Evolutionary conservation across 2,113 vertebrate genomes (phyloP).

Genomic region (Erythrocebus patas): DNA sequence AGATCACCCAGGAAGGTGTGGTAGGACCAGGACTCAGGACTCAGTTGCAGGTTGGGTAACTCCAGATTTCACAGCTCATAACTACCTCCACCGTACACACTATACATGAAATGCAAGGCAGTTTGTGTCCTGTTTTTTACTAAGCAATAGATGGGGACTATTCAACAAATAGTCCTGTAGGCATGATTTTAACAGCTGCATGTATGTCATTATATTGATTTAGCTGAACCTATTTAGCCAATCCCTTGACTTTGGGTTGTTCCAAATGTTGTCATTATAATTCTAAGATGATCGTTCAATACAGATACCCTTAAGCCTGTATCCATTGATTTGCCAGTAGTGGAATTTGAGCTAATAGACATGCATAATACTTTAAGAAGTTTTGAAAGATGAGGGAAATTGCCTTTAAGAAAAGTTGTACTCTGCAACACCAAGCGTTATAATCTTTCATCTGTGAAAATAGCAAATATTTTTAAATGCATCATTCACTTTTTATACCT

Average conservation of each 20-base stretch:
- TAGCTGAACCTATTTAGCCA: background rate
- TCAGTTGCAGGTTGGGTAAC: background rate
- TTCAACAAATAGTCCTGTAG: background rate
- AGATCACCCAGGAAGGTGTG: background rate
- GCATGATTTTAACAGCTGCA: background rate
- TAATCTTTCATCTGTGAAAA: background rate
- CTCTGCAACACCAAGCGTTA: background rate
- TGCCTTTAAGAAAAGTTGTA: background rate
- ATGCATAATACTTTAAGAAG: background rate
- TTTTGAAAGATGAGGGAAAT: background rate
- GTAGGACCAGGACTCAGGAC: background rate
- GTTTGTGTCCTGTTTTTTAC: background rate
- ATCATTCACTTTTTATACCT: background rate
- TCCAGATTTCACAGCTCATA: background rate
- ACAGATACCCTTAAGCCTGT: background rate
- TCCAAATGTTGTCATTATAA: background rate
- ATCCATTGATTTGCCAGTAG: background rate
- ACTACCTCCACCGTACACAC: no score
- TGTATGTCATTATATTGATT: fast-evolving
- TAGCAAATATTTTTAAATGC: background rate
- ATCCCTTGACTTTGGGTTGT: background rate
- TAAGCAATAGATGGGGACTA: background rate
- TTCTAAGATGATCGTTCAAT: background rate
- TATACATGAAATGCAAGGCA: fast-evolving
- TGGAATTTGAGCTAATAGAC: background rate